Evolutionary conservation across 2,797 vertebrate species (phyloP), one percentile per base, ranked within the genome.

Genomic region (Masticophis lateralis): DNA sequence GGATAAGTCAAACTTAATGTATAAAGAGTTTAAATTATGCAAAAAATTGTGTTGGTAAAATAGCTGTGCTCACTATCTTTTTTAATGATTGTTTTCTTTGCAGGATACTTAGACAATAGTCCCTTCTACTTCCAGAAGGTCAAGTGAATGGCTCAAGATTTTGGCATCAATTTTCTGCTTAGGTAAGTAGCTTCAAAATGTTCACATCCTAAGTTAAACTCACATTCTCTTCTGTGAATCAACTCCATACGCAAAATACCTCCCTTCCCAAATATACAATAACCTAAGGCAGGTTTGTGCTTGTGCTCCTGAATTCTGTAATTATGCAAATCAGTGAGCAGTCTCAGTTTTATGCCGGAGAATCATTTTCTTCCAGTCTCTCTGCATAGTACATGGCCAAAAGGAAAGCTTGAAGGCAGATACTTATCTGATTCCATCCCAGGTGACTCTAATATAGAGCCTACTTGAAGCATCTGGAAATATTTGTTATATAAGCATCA

Each of bases 131-230:
- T 88, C 20, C 63, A 87, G 89, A 88, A 91, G 43, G 13, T 88
- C 61, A 91, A 27, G 27, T 91, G 60, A 74, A 86, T 55, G 88
- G 86, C 56, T 51, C 57, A 60, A 6, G 86, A 79, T 20, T 25
- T 88, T 51, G 89, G n/a, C 61, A 91, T 93, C 53, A 51, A 28
- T 93, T 93, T 63, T 60, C 37, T 93, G 16, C 89, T 86, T 87
- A 93, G 59, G 79, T 66, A 93, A 69, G 79, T 90, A 55, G 51
- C 89, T 66, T 43, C 86, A 28, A 51, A 51, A 59, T n/a, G n/a
- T 74, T 61, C 53, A 60, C 47, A 22, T 61, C 13, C 43, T 27
- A 28, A 5, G 43, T 13, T 66, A 27, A 63, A 66, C 25, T 90
- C 10, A n/a, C 0, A n/a, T 27, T 90, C 27, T 79, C 6, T 27